Percentiles rank a stretch among this genome's conserved stretches.
Conservation (phyloP, 1,140 invertebrate genomes). For the Mycetomoellerius zeteki region DNA sequence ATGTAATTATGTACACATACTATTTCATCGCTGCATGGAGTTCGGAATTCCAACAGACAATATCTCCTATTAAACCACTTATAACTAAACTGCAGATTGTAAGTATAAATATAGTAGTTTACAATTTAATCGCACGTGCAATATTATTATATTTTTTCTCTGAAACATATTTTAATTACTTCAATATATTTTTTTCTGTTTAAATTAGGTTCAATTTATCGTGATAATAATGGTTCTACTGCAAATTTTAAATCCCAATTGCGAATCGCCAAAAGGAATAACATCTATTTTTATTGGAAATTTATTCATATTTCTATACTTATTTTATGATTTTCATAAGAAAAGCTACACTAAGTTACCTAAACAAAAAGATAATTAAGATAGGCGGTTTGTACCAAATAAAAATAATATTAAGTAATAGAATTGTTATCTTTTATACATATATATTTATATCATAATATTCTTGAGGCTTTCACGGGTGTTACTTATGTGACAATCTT, state of each 20-base stretch:
- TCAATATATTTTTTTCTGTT: background rate
- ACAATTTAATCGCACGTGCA: background rate
- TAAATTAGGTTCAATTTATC: constrained; percentile 31
- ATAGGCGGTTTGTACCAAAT: background rate
- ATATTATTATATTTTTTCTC: background rate
- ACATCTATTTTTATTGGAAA: background rate
- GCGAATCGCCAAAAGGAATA: background rate
- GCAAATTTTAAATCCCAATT: background rate
- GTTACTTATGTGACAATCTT: no score
- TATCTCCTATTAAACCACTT: constrained; percentile 10
- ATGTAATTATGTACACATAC: constrained; percentile 46
- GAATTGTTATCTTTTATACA: background rate
- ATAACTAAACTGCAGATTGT: constrained; percentile 46
- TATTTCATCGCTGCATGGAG: constrained; percentile 22
- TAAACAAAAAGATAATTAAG: background rate
- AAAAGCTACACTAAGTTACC: background rate
- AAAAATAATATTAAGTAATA: no score
- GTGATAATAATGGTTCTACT: background rate
- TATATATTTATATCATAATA: background rate
- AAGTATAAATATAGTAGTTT: constrained; percentile 28
- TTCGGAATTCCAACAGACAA: background rate
- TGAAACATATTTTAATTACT: background rate
- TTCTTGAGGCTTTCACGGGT: no score
- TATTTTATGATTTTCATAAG: constrained; percentile 41
- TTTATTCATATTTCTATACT: constrained; percentile 6